phyloP scores from a whole-genome alignment of 2,797 vertebrate genomes.

The Gallinago nigripennis region DNA sequence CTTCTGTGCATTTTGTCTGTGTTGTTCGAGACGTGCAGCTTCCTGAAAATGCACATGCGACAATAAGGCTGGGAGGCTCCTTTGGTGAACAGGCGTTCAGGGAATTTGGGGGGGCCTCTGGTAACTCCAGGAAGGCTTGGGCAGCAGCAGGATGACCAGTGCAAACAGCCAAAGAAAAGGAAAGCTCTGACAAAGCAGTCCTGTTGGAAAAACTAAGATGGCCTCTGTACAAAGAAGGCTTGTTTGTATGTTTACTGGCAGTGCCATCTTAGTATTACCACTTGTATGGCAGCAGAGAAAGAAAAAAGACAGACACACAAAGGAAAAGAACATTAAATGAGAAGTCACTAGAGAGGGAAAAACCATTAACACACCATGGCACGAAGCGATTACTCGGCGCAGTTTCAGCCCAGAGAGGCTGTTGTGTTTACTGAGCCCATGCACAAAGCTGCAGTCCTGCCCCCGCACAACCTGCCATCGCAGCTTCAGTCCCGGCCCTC shows the following conservation, averaged over 20 bases:
- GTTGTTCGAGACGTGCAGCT: not conserved
- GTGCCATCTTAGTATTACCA: not conserved
- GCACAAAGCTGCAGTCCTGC: not conserved
- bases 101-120: not conserved
- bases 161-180: not conserved
- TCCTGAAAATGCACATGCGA: not conserved
- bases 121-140: not conserved
- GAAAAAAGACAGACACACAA: not conserved
- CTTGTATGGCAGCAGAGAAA: not conserved
- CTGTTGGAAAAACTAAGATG: not conserved
- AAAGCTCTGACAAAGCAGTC: constrained; percentile 22
- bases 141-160: not conserved
- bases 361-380: not conserved
- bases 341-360: not conserved
- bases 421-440: not conserved
- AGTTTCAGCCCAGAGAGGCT: not conserved
- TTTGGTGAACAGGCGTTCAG: not conserved
- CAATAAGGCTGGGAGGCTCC: not conserved
- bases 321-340: not conserved
- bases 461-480: rapidly evolving
- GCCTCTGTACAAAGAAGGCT: not conserved
- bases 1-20: not conserved
- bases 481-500: not conserved
- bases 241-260: not conserved
- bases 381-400: not conserved